Evolutionary conservation across 2,888 invertebrate species (phyloP).

Genomic region (Uropetala carovei): DNA sequence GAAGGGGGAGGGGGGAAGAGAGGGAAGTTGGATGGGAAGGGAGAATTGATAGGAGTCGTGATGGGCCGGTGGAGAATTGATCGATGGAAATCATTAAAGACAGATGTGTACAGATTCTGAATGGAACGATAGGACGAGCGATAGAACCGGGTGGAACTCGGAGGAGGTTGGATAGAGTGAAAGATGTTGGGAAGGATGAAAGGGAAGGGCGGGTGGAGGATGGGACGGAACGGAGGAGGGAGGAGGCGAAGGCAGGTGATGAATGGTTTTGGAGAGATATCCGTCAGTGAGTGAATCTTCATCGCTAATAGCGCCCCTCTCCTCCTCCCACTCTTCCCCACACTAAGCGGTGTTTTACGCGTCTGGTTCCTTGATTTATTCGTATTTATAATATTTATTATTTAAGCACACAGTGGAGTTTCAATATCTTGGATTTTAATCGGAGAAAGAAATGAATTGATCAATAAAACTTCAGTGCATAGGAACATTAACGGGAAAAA

Average conservation of each 20-base stretch:
- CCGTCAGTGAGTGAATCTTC: neutral
- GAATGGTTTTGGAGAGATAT: neutral
- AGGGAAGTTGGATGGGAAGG: neutral
- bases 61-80: conserved; percentile 22
- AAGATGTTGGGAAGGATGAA: neutral
- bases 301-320: neutral
- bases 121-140: conserved; percentile 29
- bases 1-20: neutral
- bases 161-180: neutral
- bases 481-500: too few species aligned
- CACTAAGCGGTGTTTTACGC: too few species aligned
- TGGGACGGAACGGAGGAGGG: neutral
- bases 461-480: too few species aligned
- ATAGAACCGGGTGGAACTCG: neutral
- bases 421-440: too few species aligned
- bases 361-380: too few species aligned
- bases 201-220: neutral
- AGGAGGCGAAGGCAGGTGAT: neutral
- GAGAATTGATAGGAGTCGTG: neutral
- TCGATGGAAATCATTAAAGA: conserved; percentile 56
- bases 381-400: too few species aligned
- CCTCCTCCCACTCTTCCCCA: too few species aligned
- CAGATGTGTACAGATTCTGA: conserved; percentile 46
- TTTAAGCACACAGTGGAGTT: too few species aligned
- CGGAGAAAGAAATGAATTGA: too few species aligned